Evolutionary conservation across 2,113 vertebrate species (phyloP), one percentile per base, ranked within the genome.

Genomic region (Syngnathoides biaculeatus): DNA sequence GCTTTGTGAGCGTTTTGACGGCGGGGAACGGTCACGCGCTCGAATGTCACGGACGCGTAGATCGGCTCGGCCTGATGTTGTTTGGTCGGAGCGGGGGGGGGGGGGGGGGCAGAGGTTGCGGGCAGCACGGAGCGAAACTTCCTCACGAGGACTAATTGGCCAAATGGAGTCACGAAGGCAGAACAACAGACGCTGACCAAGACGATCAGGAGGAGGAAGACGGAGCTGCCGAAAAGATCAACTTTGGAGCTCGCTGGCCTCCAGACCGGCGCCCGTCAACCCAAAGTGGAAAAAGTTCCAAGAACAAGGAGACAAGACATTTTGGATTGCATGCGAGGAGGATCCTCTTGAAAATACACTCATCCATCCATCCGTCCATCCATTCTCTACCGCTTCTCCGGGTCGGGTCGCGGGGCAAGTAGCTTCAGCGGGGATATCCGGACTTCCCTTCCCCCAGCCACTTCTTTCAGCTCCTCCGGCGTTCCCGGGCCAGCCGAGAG

Each of bases 31-130:
- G 83, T 85, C 75, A 74, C 73, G 65, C 69, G 72, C 84, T 71
- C 88, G 87, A 90, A 91, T 90, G 88, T 89, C 89, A 91, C 22
- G 53, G 77, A 72, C 73, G 80, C 83, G 79, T 90, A 13, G 87
- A 90, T 90, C 82, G 77, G 76, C 86, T 78, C 77, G 39, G 80
- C 62, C 77, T 87, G 73, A 85, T 86, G 82, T 79, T 78, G 79
- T 84, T 83, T 79, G 76, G 75, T 78, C 65, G 53, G 66, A 74
- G 79, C 24, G 40, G 60, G 75, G 61, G 69, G 9, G 64, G 72
- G 64, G 63, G 70, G 77, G 53, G 68, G 19, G 64, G n/a, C n/a
- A n/a, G n/a, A n/a, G n/a, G n/a, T n/a, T n/a, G n/a, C 72, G 60
- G 57, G 69, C 80, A 80, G 84, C 84, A 83, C 78, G 78, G 77